Evolutionary conservation across 2,888 invertebrate species (phyloP).

Genomic region (Drosophila nigricruria): DNA sequence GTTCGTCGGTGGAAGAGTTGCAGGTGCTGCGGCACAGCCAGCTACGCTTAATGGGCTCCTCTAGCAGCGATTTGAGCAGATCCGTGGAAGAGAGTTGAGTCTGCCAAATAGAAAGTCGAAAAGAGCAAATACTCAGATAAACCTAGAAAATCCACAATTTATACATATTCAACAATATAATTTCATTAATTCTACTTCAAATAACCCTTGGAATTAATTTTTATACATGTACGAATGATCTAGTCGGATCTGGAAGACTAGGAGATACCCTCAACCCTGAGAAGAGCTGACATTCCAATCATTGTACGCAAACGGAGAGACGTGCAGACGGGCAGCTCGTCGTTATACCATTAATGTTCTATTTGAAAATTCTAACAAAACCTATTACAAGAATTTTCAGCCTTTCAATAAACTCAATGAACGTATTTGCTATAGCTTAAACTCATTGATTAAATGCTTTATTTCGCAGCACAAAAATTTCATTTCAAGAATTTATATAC

Average conservation of each 20-base stretch:
- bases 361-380: no score
- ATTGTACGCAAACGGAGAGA: no score
- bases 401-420: neutral
- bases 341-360: no score
- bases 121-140: neutral
- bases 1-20: slow-evolving; percentile 77
- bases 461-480: neutral
- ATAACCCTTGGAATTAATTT: neutral
- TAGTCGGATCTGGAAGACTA: no score
- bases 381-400: no score
- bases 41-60: slow-evolving; percentile 86
- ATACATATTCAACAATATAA: neutral
- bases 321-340: no score
- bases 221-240: neutral
- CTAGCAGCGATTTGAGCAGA: slow-evolving; percentile 83
- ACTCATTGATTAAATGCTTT: neutral
- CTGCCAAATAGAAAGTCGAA: slow-evolving; percentile 25
- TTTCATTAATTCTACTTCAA: neutral
- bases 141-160: fast-evolving
- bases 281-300: no score
- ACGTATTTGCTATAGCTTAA: neutral
- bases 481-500: neutral
- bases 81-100: slow-evolving; percentile 83
- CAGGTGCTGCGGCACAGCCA: slow-evolving; percentile 84
- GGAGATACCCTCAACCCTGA: no score